A percentile compares a stretch with the other conserved stretches of the same genome.
Conservation (phyloP, 2,888 invertebrate species). For the Plagodis pulveraria region DNA sequence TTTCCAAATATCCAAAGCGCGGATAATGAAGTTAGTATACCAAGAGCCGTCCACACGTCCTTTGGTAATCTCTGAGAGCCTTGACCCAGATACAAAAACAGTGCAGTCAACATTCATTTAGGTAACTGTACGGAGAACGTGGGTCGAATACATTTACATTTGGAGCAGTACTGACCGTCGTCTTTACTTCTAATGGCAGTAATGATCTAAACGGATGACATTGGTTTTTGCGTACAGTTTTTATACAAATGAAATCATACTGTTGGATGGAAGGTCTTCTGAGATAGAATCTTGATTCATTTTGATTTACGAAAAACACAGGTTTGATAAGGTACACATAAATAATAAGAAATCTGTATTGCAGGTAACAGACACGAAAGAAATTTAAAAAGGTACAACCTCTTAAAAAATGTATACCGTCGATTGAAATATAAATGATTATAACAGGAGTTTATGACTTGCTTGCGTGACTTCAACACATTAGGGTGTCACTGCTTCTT, state of each 20-base stretch:
- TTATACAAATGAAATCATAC: background rate
- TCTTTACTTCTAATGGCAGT: background rate
- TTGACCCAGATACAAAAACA: slow-evolving; percentile 34
- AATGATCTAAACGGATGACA: background rate
- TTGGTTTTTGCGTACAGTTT: background rate
- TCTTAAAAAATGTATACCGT: too few relatives aligned
- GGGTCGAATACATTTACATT: slow-evolving; percentile 22
- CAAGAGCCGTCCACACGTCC: slow-evolving; percentile 21
- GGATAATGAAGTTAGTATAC: slow-evolving; percentile 1
- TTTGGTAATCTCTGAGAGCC: slow-evolving; percentile 31
- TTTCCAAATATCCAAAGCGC: slow-evolving; percentile 15
- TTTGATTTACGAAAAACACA: too few relatives aligned
- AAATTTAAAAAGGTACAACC: too few relatives aligned
- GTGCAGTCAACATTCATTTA: slow-evolving; percentile 29
- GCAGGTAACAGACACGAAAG: too few relatives aligned
- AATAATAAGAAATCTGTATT: too few relatives aligned
- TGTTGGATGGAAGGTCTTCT: too few relatives aligned
- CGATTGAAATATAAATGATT: too few relatives aligned
- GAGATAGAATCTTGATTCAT: too few relatives aligned
- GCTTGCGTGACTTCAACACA: too few relatives aligned
- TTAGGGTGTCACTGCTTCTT: too few relatives aligned
- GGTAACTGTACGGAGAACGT: slow-evolving; percentile 30
- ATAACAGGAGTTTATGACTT: too few relatives aligned
- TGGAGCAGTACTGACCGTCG: slow-evolving; percentile 4
- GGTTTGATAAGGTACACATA: too few relatives aligned